Conservation (phyloP, 2,113 vertebrate genomes). For the Solenodon paradoxus region DNA sequence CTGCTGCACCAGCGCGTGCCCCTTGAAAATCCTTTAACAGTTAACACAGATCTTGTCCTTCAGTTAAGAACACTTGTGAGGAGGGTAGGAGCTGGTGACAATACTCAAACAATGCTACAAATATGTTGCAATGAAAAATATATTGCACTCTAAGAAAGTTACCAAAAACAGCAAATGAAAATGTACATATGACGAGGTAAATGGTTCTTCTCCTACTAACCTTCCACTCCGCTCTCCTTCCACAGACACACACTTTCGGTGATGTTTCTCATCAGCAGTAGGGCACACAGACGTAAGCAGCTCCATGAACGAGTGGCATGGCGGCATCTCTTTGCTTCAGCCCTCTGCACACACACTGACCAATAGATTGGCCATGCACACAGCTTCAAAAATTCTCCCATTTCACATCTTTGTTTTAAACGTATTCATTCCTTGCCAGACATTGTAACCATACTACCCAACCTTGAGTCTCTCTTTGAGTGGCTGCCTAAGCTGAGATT, state of each 20-base stretch:
- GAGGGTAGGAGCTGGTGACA: background rate
- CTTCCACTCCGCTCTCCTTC: background rate
- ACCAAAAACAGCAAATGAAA: background rate
- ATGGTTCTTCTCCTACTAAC: background rate
- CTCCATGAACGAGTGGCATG: rapidly evolving
- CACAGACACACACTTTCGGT: background rate
- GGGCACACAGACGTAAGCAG: background rate
- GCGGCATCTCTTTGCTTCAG: too few species aligned
- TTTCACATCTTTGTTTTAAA: background rate
- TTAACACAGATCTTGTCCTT: too few species aligned
- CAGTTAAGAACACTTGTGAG: background rate
- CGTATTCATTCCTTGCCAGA: background rate
- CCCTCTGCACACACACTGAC: rapidly evolving
- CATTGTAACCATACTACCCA: too few species aligned
- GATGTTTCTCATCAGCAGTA: background rate
- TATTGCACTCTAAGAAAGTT: background rate
- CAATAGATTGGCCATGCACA: rapidly evolving
- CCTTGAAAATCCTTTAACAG: too few species aligned
- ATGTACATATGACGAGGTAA: background rate
- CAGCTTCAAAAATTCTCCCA: background rate
- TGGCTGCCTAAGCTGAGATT: background rate
- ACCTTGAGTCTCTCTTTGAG: background rate
- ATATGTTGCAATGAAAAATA: background rate
- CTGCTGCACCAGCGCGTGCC: too few species aligned
- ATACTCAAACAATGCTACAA: background rate